Evolutionary conservation across 2,888 invertebrate genomes (phyloP), one percentile per base, ranked within the genome.

Genomic region (Watsonalla binaria): DNA sequence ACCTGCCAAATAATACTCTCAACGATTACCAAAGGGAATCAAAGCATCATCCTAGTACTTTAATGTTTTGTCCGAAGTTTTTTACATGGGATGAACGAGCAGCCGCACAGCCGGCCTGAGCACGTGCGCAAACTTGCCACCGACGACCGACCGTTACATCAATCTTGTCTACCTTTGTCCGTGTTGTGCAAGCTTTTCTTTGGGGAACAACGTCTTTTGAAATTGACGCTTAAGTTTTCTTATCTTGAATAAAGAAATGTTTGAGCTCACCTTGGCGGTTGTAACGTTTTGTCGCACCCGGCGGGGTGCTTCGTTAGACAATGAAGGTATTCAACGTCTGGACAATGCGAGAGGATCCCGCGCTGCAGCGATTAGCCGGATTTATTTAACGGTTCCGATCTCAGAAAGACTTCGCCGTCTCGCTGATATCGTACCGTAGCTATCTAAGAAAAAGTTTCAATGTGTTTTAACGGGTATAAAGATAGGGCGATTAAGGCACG

Each of bases 101-200:
- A 55, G 54, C 35, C 60, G 58, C 62, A 78, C 89, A 90, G 80
- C 90, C 82, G 89, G 80, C 77, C 66, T 56, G 54, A 82, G 85
- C 90, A 90, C 90, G 90, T 90, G 90, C 88, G 84, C 80, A 72
- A 83, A 82, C 78, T 84, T 80, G 68, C 78, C 68, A 66, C 66
- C 74, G 77, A 76, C 85, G 88, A 66, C 66, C 74, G 77, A 76
- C 85, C 89, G 87, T 85, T 84, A 89, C 87, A 89, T 89, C 82
- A 83, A 86, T 90, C 88, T 86, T 85, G 76, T 82, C 85, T 82
- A 78, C 81, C 78, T 81, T 80, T 72, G 72, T 76, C 73, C 73
- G 75, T 78, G 75, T 83, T 82, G 78, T 78, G 76, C 78, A 78
- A 80, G 69, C 74, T 78, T 80, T 78, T 74, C 73, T 65, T 62